phyloP scores from a whole-genome alignment of 2,113 vertebrate genomes.

The Engystomops pustulosus region DNA sequence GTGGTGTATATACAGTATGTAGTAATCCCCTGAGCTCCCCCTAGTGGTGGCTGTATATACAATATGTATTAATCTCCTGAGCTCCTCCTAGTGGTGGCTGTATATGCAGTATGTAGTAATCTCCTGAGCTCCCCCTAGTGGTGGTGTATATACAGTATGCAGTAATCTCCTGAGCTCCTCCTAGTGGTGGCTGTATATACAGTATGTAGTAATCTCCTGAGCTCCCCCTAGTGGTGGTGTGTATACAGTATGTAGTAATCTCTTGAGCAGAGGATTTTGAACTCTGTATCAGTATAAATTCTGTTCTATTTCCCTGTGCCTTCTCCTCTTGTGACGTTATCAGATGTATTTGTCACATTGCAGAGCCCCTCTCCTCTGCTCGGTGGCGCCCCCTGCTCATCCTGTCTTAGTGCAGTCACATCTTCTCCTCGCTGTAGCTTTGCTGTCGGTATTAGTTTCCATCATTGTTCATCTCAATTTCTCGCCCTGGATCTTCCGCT shows the following conservation, averaged over 20 bases:
- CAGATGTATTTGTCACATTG: too few species aligned
- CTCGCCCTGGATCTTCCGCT: constrained; percentile 34
- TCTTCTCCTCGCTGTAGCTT: neutral
- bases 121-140: too few species aligned
- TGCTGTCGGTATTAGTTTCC: neutral
- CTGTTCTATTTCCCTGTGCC: too few species aligned
- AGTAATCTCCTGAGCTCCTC: neutral
- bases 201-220: too few species aligned
- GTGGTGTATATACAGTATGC: neutral
- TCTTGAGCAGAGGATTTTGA: neutral
- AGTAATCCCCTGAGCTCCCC: too few species aligned
- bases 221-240: too few species aligned
- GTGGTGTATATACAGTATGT: too few species aligned
- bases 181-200: neutral
- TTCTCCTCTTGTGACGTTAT: neutral
- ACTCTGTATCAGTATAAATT: neutral
- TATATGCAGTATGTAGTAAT: too few species aligned
- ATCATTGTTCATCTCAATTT: constrained; percentile 42
- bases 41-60: too few species aligned
- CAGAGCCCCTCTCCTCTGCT: too few species aligned
- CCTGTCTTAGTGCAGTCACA: neutral
- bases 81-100: too few species aligned
- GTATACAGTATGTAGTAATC: neutral
- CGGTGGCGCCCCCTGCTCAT: neutral
- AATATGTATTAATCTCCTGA: too few species aligned